phyloP scores from a whole-genome alignment of 2,797 vertebrate species.

The Anabacerthia variegaticeps region DNA sequence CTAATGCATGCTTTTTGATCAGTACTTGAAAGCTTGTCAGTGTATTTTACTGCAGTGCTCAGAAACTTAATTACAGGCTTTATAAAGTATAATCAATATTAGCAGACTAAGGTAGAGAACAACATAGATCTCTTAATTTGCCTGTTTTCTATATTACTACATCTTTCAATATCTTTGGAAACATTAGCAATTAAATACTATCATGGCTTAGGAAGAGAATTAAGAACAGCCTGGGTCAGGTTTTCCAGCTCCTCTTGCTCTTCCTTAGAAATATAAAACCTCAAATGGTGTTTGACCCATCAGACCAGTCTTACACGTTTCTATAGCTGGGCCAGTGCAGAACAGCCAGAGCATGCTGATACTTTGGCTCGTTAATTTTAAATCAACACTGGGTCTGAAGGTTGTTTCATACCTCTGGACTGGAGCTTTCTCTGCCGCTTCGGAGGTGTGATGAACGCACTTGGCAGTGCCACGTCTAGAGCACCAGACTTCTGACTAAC shows the following conservation, averaged over 20 bases:
- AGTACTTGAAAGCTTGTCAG: conserved; percentile 14
- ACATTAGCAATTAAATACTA: background rate
- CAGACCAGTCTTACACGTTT: background rate
- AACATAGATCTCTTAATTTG: conserved; percentile 15
- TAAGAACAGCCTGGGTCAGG: background rate
- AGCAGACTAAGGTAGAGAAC: background rate
- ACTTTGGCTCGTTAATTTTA: conserved; percentile 39
- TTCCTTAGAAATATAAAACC: background rate
- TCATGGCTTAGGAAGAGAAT: background rate
- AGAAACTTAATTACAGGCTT: conserved; percentile 30
- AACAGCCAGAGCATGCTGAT: background rate
- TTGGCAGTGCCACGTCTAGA: background rate
- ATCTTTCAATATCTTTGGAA: conserved; percentile 30
- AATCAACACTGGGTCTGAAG: background rate
- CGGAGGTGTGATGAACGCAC: background rate
- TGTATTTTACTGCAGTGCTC: background rate
- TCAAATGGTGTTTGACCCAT: background rate
- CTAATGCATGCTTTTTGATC: conserved; percentile 3
- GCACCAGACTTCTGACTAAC: background rate
- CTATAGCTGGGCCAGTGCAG: background rate
- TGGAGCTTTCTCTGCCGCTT: background rate
- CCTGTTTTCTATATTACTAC: background rate
- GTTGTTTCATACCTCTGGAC: conserved; percentile 9
- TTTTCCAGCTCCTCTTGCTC: background rate
- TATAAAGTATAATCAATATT: conserved; percentile 28